Evolutionary conservation across 2,888 invertebrate species (phyloP).

Genomic region (Perdita meconis): DNA sequence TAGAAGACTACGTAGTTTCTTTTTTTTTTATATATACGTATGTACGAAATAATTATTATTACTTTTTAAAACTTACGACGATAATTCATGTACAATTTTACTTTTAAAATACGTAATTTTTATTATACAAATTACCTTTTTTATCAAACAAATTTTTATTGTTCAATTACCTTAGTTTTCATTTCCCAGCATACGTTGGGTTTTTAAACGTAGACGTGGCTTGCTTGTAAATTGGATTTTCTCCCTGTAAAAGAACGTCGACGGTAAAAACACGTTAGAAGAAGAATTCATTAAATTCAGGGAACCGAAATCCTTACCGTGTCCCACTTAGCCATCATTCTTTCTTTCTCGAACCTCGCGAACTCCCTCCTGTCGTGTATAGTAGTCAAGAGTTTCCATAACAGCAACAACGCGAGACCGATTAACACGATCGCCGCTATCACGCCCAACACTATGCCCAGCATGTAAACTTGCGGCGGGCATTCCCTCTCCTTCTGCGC

Average conservation of each 20-base stretch:
- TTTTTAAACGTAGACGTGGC: conserved; percentile 99
- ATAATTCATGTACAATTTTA: no score
- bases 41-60: no score
- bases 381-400: conserved; percentile 99
- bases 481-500: conserved; percentile 94
- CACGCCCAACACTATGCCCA: conserved; percentile 96
- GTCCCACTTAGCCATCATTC: conserved; percentile 99
- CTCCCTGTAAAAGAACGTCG: conserved; percentile 89
- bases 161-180: no score
- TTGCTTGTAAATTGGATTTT: conserved; percentile 99
- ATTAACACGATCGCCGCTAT: conserved; percentile 98
- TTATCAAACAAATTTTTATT: no score
- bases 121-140: no score
- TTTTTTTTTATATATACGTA: no score
- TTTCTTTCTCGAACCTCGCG: conserved; percentile 98
- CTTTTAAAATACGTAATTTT: no score
- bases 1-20: no score
- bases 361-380: conserved; percentile 98
- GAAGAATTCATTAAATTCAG: conserved; percentile 3
- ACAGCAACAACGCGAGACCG: conserved; percentile 94
- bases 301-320: conserved; percentile 92
- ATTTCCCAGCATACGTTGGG: conserved; percentile 97
- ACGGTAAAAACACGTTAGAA: no score
- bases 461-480: conserved; percentile 91
- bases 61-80: no score